Conservation (phyloP, 2,888 invertebrate species). For the Ophion slaviceki region DNA sequence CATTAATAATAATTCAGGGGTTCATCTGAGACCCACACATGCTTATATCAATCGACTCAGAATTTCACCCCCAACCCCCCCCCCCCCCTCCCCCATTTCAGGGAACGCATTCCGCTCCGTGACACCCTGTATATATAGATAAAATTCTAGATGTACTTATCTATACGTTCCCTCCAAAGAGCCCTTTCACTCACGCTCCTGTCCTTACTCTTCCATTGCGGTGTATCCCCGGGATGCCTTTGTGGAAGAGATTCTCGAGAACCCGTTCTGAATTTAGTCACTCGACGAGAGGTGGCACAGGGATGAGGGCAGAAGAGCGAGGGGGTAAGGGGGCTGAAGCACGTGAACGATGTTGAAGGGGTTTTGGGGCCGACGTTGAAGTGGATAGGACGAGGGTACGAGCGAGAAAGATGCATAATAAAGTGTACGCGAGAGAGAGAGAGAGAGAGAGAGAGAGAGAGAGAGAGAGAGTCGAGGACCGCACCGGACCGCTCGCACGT, state of each 20-base stretch:
- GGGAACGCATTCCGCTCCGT: no score
- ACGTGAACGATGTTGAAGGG: conserved; percentile 63
- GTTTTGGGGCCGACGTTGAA: conserved; percentile 51
- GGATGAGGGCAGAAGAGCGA: conserved; percentile 37
- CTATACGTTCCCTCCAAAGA: conserved; percentile 6
- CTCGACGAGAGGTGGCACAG: conserved; percentile 61
- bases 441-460: conserved; percentile 43
- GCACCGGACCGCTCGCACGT: conserved; percentile 71
- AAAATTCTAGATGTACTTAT: not conserved
- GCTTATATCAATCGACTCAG: no score
- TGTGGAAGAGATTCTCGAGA: conserved; percentile 65
- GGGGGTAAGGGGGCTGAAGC: conserved; percentile 44
- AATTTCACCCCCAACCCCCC: no score
- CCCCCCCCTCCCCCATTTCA: no score
- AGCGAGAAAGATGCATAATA: conserved; percentile 53
- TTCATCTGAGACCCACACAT: no score
- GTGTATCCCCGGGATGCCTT: conserved; percentile 61
- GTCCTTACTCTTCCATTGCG: conserved; percentile 57
- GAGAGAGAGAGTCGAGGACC: conserved; percentile 49
- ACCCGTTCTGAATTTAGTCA: conserved; percentile 70
- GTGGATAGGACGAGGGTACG: conserved; percentile 44
- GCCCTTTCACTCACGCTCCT: conserved; percentile 53
- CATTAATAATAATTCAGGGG: no score
- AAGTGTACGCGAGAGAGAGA: conserved; percentile 49
- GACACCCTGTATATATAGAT: not conserved